Percentiles rank a stretch among this genome's conserved stretches.
phyloP scores from a whole-genome alignment of 2,113 vertebrate species.

The Puffinus mauretanicus region DNA sequence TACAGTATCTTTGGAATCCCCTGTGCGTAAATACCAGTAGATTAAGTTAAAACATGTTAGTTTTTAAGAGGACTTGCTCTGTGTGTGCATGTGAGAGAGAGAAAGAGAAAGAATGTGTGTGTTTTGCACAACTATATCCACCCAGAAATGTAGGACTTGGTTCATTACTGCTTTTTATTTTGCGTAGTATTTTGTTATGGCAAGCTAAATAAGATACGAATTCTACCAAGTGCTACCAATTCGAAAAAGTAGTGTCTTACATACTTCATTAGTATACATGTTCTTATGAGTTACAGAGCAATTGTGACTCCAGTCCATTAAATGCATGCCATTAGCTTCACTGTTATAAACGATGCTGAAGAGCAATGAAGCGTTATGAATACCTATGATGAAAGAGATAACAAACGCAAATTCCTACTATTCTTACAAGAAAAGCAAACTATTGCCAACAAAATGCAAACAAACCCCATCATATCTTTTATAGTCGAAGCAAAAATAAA shows the following conservation, averaged over 20 bases:
- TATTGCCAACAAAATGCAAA: not conserved
- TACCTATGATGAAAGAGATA: not conserved
- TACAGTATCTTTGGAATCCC: not conserved
- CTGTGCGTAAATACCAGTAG: not conserved
- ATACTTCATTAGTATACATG: not conserved
- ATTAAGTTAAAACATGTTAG: not conserved
- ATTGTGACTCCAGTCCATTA: not conserved
- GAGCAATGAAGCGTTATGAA: not conserved
- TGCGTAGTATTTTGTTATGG: not conserved
- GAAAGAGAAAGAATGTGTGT: not conserved
- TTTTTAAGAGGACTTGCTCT: not conserved
- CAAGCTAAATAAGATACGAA: not conserved
- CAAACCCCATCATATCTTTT: not conserved
- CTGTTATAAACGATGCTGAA: not conserved
- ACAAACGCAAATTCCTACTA: not conserved
- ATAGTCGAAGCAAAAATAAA: not conserved
- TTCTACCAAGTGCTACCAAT: not conserved
- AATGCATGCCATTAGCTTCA: not conserved
- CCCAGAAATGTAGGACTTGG: not conserved
- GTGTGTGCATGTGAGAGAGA: fast-evolving
- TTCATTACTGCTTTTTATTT: not conserved
- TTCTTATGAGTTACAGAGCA: not conserved
- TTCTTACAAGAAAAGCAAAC: not conserved
- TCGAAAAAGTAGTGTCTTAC: not conserved
- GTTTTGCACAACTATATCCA: not conserved